A percentile compares a stretch with the other conserved stretches of the same genome.
phyloP scores from a whole-genome alignment of 2,888 invertebrate genomes.

The Enchytraeus crypticus region DNA sequence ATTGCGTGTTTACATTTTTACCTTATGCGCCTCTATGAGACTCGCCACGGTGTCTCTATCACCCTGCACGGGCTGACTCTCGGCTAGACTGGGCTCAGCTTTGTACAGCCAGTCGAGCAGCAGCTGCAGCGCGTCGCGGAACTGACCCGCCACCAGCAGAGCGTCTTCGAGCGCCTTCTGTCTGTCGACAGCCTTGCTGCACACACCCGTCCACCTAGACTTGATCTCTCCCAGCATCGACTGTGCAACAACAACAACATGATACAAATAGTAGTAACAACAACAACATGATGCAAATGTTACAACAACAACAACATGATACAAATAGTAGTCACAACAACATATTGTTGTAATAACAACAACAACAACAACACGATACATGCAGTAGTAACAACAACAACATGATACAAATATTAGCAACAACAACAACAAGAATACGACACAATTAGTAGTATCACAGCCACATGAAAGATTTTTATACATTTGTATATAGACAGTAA shows the following conservation, averaged over 20 bases:
- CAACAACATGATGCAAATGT: too few relatives aligned
- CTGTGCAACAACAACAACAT: constrained; percentile 72
- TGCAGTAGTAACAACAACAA: too few relatives aligned
- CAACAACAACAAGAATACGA: too few relatives aligned
- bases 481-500: too few relatives aligned
- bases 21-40: constrained; percentile 82
- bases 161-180: constrained; percentile 93
- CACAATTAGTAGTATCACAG: too few relatives aligned
- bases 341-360: neutral
- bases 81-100: constrained; percentile 67
- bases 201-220: constrained; percentile 77
- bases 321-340: neutral
- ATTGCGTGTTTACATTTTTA: too few relatives aligned
- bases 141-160: constrained; percentile 86
- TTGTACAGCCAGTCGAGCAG: constrained; percentile 85
- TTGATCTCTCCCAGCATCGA: constrained; percentile 83
- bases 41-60: constrained; percentile 92
- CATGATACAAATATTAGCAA: too few relatives aligned
- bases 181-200: constrained; percentile 71
- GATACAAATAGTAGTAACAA: too few relatives aligned
- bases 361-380: neutral
- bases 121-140: constrained; percentile 89
- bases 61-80: constrained; percentile 79
- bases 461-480: too few relatives aligned
- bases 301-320: neutral